Evolutionary conservation across 1,140 invertebrate genomes (phyloP).

Genomic region (Drosophila melanogaster): DNA sequence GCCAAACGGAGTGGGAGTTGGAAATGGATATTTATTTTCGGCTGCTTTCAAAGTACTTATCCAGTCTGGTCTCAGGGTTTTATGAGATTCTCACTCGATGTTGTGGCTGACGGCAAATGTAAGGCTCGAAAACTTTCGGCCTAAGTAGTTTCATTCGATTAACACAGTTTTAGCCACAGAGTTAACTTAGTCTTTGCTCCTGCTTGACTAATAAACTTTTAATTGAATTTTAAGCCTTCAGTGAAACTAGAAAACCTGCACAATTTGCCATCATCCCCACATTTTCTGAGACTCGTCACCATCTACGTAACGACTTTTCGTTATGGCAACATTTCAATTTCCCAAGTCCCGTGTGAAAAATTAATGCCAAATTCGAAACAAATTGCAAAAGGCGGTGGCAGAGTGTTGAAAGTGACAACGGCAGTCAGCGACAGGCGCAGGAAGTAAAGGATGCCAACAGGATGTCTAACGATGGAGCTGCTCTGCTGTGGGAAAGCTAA

Average conservation of each 20-base stretch:
- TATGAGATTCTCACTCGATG: slow-evolving; percentile 19
- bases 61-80: slow-evolving; percentile 19
- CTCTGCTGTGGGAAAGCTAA: slow-evolving; percentile 1
- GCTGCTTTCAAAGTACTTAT: slow-evolving; percentile 41
- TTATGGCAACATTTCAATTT: slow-evolving; percentile 81
- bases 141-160: slow-evolving; percentile 59
- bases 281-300: slow-evolving; percentile 3
- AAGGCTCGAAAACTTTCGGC: slow-evolving; percentile 43
- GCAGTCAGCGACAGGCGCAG: slow-evolving; percentile 34
- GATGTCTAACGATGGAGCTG: slow-evolving; percentile 17
- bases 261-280: not conserved
- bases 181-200: slow-evolving; percentile 33
- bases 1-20: slow-evolving; percentile 1
- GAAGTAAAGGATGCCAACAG: slow-evolving; percentile 71
- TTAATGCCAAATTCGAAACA: slow-evolving; percentile 80
- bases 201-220: slow-evolving; percentile 67
- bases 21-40: slow-evolving; percentile 42
- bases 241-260: slow-evolving; percentile 45
- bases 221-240: slow-evolving; percentile 66
- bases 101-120: slow-evolving; percentile 10
- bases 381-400: slow-evolving; percentile 64
- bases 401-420: slow-evolving; percentile 61
- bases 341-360: slow-evolving; percentile 76
- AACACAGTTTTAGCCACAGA: slow-evolving; percentile 55
- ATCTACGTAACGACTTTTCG: slow-evolving; percentile 64